Evolutionary conservation across 1,140 invertebrate genomes (phyloP).

Genomic region (Lepidurus apus): DNA sequence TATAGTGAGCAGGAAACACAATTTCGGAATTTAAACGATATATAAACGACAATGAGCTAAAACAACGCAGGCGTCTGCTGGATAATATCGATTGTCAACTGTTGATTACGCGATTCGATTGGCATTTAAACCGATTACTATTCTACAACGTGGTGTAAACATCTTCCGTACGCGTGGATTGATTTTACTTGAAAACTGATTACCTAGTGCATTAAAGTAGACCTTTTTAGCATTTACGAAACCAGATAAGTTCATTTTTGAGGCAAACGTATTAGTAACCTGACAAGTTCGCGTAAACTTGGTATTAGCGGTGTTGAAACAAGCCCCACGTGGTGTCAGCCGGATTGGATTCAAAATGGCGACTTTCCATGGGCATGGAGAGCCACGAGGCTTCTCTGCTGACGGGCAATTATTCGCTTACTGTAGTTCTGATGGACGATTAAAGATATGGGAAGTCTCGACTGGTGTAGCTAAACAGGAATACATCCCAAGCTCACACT

Average conservation of each 20-base stretch:
- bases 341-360: slow-evolving; percentile 26
- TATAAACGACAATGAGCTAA: neutral
- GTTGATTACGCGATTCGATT: neutral
- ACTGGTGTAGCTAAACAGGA: slow-evolving; percentile 30
- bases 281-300: neutral
- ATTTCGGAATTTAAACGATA: too few species aligned
- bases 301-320: neutral
- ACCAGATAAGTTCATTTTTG: too few species aligned
- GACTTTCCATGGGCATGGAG: slow-evolving; percentile 21
- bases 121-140: neutral
- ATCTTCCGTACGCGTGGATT: neutral
- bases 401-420: slow-evolving; percentile 32
- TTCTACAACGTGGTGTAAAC: slow-evolving; percentile 11
- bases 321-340: slow-evolving; percentile 30
- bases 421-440: slow-evolving; percentile 27
- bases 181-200: neutral
- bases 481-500: slow-evolving; percentile 31
- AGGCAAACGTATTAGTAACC: neutral
- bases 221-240: too few species aligned
- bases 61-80: neutral
- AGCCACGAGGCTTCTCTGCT: slow-evolving; percentile 26
- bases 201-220: neutral
- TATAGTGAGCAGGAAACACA: too few species aligned
- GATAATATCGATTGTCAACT: neutral
- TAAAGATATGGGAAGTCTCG: slow-evolving; percentile 31